Base-by-base conservation (phyloP, 2,113 vertebrate species). In the Helogale parvula region DNA sequence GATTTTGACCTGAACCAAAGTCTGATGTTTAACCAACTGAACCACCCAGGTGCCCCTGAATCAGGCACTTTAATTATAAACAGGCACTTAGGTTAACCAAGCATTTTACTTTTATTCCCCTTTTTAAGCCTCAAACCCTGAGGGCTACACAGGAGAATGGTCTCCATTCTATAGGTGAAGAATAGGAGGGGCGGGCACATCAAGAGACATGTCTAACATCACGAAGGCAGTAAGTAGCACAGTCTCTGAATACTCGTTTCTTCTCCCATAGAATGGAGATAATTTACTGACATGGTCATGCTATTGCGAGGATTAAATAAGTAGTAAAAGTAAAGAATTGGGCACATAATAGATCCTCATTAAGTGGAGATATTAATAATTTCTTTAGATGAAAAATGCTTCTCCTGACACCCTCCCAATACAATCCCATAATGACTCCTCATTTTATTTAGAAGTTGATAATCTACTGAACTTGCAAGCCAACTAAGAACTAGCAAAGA, bases 381-480 rank as follows among this genome's bases (percentile, higher is more conserved):
- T 86, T 17, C 23, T 83, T 95, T 93, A 65, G 29, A 92, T 71
- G 77, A 90, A 94, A 94, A 92, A 41, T 13, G 10, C 33, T 91
- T 82, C 17, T 29, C 45, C 45, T 86, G 77, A 93, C 7, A 80
- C 17, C 31, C 4, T 94, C n/a, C 52, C 69, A 13, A 54, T 66
- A 85, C 15, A 27, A 96, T 93, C 29, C 27, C 12, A 68, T 65
- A 66, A 77, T 31, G 47, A 50, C 15, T 68, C 31, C 82, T 97
- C 33, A 81, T 82, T 94, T 94, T 93, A 71, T 88, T 93, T 77
- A 90, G 38, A 82, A 74, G n/a, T 90, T 93, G 41, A 57, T 96
- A 65, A 88, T 81, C 29, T 88, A 90, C 50, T 60, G 88, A 96
- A 82, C n/a, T 54, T 54, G 71, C n/a, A 93, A 90, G 33, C 27